Percentiles rank a stretch among this genome's conserved stretches.
phyloP scores from a whole-genome alignment of 2,888 invertebrate species.

The Alitta virens region DNA sequence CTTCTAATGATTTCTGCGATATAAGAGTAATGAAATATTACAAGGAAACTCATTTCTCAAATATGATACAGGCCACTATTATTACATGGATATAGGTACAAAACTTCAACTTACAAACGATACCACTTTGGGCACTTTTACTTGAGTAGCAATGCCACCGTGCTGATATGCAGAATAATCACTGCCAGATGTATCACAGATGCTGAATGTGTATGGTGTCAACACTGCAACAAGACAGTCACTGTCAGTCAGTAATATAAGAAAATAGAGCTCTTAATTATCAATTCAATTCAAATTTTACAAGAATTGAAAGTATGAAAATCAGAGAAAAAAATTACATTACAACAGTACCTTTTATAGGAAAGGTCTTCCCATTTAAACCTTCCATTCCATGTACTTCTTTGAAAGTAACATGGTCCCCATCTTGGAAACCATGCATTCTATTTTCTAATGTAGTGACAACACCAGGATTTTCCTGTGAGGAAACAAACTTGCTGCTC shows the following conservation, averaged over 20 bases:
- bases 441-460: slow-evolving; percentile 49
- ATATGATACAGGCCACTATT: no score
- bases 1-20: slow-evolving; percentile 41
- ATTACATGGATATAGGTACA: no score
- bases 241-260: no score
- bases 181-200: slow-evolving; percentile 48
- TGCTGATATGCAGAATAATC: slow-evolving; percentile 40
- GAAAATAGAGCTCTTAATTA: no score
- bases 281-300: no score
- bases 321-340: no score
- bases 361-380: slow-evolving; percentile 44
- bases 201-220: slow-evolving; percentile 46
- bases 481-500: no score
- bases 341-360: slow-evolving; percentile 53
- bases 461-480: slow-evolving; percentile 49
- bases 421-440: slow-evolving; percentile 51
- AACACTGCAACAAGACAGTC: slow-evolving; percentile 38
- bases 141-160: slow-evolving; percentile 51
- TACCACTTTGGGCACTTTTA: slow-evolving; percentile 42
- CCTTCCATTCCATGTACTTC: slow-evolving; percentile 52
- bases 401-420: slow-evolving; percentile 52
- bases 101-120: slow-evolving; percentile 43
- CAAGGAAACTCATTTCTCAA: no score
- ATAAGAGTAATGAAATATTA: neutral
- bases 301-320: no score